A percentile compares a stretch with the other conserved stretches of the same genome.
These are phyloP conservation scores for Drosophila bocqueti DNA, from an alignment of 1,140 invertebrate genomes.

Conservation along the genomic window DNA sequence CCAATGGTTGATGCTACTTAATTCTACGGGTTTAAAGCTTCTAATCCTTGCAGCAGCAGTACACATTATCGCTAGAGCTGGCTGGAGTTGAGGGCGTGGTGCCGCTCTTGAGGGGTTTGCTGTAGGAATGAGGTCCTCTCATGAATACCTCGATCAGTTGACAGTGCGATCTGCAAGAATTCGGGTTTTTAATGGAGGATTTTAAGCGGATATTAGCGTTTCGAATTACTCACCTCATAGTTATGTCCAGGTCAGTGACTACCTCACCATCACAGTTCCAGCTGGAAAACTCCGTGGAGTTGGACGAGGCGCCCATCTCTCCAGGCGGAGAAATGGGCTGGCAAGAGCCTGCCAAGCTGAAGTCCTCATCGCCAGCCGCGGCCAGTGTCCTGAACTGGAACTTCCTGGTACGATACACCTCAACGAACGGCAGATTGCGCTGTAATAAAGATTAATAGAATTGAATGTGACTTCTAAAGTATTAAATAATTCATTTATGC, in stretches of 20 bases:
- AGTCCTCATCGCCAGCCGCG: conserved; percentile 67
- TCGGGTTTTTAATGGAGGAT: not conserved
- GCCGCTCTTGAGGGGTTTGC: conserved; percentile 56
- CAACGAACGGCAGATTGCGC: conserved; percentile 89
- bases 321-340: conserved; percentile 63
- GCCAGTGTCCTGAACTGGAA: conserved; percentile 89
- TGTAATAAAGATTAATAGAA: conserved; percentile 86
- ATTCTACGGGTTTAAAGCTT: conserved; percentile 52
- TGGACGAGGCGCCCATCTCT: conserved; percentile 31
- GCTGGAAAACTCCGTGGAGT: conserved; percentile 86
- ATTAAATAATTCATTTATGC: not conserved
- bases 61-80: conserved; percentile 75
- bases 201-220: not conserved
- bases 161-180: conserved; percentile 85
- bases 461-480: not conserved
- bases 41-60: conserved; percentile 75
- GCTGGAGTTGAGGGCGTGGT: conserved; percentile 54
- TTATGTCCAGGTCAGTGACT: conserved; percentile 88
- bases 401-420: conserved; percentile 91
- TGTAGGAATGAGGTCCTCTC: conserved; percentile 84
- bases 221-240: conserved; percentile 87
- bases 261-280: conserved; percentile 96
- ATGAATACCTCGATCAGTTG: conserved; percentile 87
- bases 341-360: conserved; percentile 75
- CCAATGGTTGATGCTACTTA: conserved; percentile 57